Evolutionary conservation across 2,113 vertebrate species (phyloP), one percentile per base, ranked within the genome.

Genomic region (Neolamprologus devosi): DNA sequence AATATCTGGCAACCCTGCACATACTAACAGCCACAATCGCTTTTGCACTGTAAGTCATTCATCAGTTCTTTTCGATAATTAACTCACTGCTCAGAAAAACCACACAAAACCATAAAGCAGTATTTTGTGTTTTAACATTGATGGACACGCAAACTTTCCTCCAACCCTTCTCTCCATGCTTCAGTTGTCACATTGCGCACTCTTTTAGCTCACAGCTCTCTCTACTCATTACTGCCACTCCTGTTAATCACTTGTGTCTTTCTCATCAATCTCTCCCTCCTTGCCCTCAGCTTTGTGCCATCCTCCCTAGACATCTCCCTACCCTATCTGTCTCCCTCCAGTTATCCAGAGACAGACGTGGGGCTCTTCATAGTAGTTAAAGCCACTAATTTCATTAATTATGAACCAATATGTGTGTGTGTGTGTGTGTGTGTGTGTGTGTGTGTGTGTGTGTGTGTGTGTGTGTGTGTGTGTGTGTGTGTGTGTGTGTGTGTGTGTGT

Each of bases 301-400:
- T 13, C 40, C 35, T 4, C 45, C 51, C 11, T 16, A 49, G 2
- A 13, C 45, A 3, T 33, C 84, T 63, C 45, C 83, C 89, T 81
- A 57, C 37, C 81, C 91, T 42, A 88, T 93, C 85, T 53, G 73
- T 92, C 87, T 92, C 84, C 79, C 85, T 89, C 83, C 82, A 87
- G 81, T 87, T 93, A 92, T 87, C 85, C 92, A 86, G 82, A 93
- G 80, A 94, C 91, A 93, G 87, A 86, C 57, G 85, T 96, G 96
- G 33, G 84, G 28, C 87, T 96, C 96, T 97, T 97, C 97, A 98
- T 96, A 97, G 97, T 97, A 98, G 96, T 97, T 98, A 98, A 97
- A 97, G 97, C 96, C 96, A 96, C 97, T 98, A 98, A 98, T 98
- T 97, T 97, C 97, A 97, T 98, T 98, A 98, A 98, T 98, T 98